Evolutionary conservation across 2,113 vertebrate species (phyloP).

Genomic region (Polypterus senegalus): DNA sequence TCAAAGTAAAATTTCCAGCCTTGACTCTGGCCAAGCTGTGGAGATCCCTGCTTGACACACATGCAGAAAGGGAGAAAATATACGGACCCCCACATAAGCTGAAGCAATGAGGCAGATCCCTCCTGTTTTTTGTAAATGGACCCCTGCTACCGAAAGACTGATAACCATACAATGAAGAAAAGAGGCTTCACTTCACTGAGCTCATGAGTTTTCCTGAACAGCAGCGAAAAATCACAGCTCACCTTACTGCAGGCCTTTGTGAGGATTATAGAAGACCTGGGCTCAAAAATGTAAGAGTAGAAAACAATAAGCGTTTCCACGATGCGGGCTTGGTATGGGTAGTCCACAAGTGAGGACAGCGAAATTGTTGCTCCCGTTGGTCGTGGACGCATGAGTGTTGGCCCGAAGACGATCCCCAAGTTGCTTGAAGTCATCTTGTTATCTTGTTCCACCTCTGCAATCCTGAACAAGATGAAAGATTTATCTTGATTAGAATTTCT

Average conservation of each 20-base stretch:
- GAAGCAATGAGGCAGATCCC: too few relatives aligned
- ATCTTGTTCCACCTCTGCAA: conserved; percentile 77
- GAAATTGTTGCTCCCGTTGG: conserved; percentile 86
- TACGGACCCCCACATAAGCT: too few relatives aligned
- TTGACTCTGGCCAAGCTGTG: too few relatives aligned
- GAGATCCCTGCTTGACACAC: too few relatives aligned
- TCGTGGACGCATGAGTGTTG: conserved; percentile 80
- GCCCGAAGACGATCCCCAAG: conserved; percentile 89
- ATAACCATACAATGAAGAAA: too few relatives aligned
- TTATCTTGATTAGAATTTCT: neutral
- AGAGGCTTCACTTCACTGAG: too few relatives aligned
- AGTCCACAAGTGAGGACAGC: conserved; percentile 88
- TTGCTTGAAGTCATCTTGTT: conserved; percentile 94
- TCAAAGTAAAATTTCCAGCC: too few relatives aligned
- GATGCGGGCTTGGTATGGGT: conserved; percentile 86
- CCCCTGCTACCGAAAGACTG: too few relatives aligned
- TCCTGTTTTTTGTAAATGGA: too few relatives aligned
- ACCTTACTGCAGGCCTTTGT: conserved; percentile 24
- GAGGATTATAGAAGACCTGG: conserved; percentile 13
- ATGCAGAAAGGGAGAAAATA: too few relatives aligned
- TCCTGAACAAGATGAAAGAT: conserved; percentile 45
- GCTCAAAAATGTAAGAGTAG: conserved; percentile 63
- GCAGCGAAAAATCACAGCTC: too few relatives aligned
- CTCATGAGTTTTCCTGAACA: too few relatives aligned
- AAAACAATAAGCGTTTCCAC: conserved; percentile 79